Percentiles rank a stretch among this genome's conserved stretches.
phyloP scores from a whole-genome alignment of 2,113 vertebrate genomes.

The Osmerus eperlanus region DNA sequence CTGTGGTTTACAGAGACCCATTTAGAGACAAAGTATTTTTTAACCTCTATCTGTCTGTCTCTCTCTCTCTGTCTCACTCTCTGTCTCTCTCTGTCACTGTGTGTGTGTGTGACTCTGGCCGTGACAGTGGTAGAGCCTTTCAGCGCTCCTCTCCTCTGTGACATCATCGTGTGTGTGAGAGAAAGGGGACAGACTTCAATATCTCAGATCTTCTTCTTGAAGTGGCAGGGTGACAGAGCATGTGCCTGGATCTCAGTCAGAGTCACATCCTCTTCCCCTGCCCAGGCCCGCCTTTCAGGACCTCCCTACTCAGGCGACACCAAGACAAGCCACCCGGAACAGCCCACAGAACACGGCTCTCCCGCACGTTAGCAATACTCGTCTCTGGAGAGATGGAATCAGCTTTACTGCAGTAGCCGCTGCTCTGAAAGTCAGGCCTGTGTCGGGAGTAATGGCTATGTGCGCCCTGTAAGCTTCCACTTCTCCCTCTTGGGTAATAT shows the following conservation, averaged over 20 bases:
- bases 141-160: neutral
- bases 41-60: no score
- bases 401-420: constrained; percentile 46
- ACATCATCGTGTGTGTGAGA: neutral
- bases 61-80: no score
- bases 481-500: constrained; percentile 45
- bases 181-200: constrained; percentile 28
- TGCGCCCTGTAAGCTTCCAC: constrained; percentile 43
- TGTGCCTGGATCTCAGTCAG: neutral
- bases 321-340: no score
- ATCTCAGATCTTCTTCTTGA: constrained; percentile 53
- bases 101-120: neutral
- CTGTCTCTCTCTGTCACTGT: neutral
- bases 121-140: no score
- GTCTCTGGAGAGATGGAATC: neutral
- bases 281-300: no score
- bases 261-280: constrained; percentile 40
- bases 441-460: constrained; percentile 44
- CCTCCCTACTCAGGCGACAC: no score
- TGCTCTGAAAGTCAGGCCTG: constrained; percentile 32
- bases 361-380: no score
- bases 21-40: no score
- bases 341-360: no score
- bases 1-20: no score
- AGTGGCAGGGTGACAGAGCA: constrained; percentile 19